These are phyloP conservation scores for Spongilla lacustris DNA, from an alignment of 37 sponge, comb jelly and placozoan genomes.

Conservation along the genomic window DNA sequence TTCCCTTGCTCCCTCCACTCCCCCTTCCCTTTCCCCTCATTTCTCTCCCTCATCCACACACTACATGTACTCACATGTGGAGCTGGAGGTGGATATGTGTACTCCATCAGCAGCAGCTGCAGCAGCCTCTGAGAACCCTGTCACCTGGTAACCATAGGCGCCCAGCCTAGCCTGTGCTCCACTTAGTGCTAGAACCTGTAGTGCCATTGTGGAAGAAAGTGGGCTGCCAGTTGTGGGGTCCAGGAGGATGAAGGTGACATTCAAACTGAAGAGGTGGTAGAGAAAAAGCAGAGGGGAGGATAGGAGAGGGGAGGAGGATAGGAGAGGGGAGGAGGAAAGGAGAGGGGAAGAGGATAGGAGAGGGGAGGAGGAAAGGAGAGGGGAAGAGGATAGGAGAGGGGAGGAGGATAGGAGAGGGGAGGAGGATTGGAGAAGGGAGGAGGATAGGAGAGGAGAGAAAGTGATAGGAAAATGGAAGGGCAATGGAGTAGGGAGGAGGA, in stretches of 20 bases:
- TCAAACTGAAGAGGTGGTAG: constrained; percentile 18
- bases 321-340: neutral
- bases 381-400: too few species aligned
- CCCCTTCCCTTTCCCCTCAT: neutral
- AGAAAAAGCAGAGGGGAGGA: neutral
- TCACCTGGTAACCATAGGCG: constrained; percentile 39
- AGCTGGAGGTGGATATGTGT: neutral
- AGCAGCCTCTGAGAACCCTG: constrained; percentile 9
- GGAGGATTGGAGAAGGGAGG: too few species aligned
- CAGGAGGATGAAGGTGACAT: constrained; percentile 52
- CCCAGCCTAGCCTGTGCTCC: constrained; percentile 23
- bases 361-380: neutral
- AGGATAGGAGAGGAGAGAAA: too few species aligned
- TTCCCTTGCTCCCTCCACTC: too few species aligned
- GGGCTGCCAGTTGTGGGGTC: constrained; percentile 17
- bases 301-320: neutral
- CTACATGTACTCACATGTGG: neutral
- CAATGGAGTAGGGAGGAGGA: too few species aligned
- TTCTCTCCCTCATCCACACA: neutral
- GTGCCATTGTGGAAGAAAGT: constrained; percentile 22
- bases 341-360: neutral
- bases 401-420: too few species aligned
- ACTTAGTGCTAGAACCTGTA: constrained; percentile 1
- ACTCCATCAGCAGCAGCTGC: neutral
- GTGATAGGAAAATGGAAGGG: too few species aligned